A percentile compares a stretch with the other conserved stretches of the same genome.
These are phyloP conservation scores for Sphaeramia orbicularis DNA, from an alignment of 2,797 vertebrate species.

Conservation along the genomic window DNA sequence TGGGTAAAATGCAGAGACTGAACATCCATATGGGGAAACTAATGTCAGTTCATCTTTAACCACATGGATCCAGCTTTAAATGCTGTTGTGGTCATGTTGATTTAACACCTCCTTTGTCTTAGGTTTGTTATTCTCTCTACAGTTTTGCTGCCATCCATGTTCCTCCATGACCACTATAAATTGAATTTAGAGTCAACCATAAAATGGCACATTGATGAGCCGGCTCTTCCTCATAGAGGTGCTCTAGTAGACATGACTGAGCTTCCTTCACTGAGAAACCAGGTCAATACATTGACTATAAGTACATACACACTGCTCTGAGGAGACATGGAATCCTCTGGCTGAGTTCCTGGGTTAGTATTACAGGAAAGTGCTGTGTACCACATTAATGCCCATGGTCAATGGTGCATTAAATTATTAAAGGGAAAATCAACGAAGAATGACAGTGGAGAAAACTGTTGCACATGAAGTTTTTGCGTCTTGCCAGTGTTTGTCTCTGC, in stretches of 20 bases:
- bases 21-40: too few species aligned
- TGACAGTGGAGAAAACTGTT: conserved; percentile 18
- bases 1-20: too few species aligned
- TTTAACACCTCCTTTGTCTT: background rate
- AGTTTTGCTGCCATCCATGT: background rate
- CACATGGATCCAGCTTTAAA: too few species aligned
- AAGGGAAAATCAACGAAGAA: conserved; percentile 36
- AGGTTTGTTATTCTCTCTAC: background rate
- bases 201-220: conserved; percentile 1
- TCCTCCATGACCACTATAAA: background rate
- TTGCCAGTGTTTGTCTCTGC: too few species aligned
- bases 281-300: conserved; percentile 28
- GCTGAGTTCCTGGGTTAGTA: conserved; percentile 22
- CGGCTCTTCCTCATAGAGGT: background rate
- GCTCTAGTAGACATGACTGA: conserved; percentile 6
- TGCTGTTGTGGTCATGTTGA: too few species aligned
- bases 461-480: background rate
- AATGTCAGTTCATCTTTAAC: too few species aligned
- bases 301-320: conserved; percentile 7
- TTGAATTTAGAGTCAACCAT: background rate
- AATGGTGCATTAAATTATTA: conserved; percentile 46
- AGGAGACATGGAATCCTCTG: conserved; percentile 25
- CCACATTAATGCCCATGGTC: conserved; percentile 42
- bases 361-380: conserved; percentile 52
- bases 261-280: conserved; percentile 18